Evolutionary conservation across 2,797 vertebrate species (phyloP).

Genomic region (Moxostoma hubbsi): DNA sequence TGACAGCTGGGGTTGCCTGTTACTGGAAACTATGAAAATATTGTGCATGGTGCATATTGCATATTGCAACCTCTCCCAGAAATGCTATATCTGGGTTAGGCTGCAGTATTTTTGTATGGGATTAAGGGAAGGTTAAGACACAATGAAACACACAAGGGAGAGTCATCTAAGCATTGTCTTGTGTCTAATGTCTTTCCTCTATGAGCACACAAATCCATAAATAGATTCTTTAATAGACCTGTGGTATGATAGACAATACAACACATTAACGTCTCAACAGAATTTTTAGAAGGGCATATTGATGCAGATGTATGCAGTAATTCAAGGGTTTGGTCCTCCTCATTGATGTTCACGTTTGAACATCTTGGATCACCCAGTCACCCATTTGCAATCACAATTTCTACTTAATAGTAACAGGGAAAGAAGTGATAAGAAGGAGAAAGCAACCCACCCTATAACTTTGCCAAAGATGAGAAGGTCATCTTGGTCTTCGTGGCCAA

Average conservation of each 20-base stretch:
- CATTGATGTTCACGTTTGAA: not conserved
- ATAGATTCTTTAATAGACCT: conserved; percentile 31
- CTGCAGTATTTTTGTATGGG: not conserved
- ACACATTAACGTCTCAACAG: conserved; percentile 18
- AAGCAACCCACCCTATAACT: not conserved
- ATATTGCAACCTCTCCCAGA: not conserved
- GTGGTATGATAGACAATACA: conserved; percentile 6
- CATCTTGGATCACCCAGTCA: conserved; percentile 3
- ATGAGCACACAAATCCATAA: conserved; percentile 11
- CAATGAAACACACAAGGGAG: not conserved
- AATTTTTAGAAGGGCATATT: conserved; percentile 19
- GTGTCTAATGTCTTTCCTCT: not conserved
- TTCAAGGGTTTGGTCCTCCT: conserved; percentile 15
- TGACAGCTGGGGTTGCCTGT: conserved; percentile 17
- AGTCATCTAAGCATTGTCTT: conserved; percentile 53
- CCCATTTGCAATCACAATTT: conserved; percentile 19
- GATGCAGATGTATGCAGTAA: conserved; percentile 8
- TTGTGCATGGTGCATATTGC: not conserved
- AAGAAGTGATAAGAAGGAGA: conserved; percentile 21
- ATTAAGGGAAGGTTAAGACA: not conserved
- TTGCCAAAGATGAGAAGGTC: not conserved
- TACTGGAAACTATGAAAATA: conserved; percentile 2
- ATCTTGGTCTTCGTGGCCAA: not conserved
- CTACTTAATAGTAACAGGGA: conserved; percentile 18
- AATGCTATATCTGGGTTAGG: not conserved